Base-by-base conservation (phyloP, 2,888 invertebrate species). In the Zaprionus obscuricornis region DNA sequence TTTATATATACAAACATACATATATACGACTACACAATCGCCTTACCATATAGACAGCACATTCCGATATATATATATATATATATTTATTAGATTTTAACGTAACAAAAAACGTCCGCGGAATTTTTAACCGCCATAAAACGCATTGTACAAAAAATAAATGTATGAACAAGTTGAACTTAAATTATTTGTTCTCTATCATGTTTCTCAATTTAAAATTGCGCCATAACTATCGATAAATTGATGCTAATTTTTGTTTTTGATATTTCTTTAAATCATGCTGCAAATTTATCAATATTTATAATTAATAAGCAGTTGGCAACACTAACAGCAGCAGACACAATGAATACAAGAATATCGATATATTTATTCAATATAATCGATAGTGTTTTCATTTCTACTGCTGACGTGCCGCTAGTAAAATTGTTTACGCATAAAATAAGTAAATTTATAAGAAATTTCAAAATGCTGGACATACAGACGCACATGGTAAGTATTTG, bases 401-500 rank as follows among this genome's bases (percentile, higher is more conserved):
- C 45, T 81, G 85, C 79, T 82, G 81, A 82, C 81, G 81, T 82
- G 81, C 81, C 76, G 65, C 55, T 55, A 33, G 31, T 29, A 17
- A 50, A 66, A 42, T 74, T 85, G 85, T 83, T 81, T 83, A 72
- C 64, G 62, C 45, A 50, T 51, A 56, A 64, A 60, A 14, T 14
- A 1, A 37, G 5, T 3, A 10, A 36, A 52, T 33, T 55, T 39
- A 17, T 29, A 0, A 3, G 5, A 17, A 65, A 74, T 57, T 59
- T 66, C 47, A 66, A 66, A 22, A 90, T 90, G 90, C 68, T 90
- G 36, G 86, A 90, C 37, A 86, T 91, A 60, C 89, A 87, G 66
- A 91, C 91, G 7, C 91, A 91, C 70, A 91, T 91, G 91, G 91
- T 91, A 77, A 76, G 42, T 39, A 1, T 2, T 0, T 1, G 2